These are phyloP conservation scores for Cheilosia pagana DNA, from an alignment of 2,888 invertebrate genomes.

Conservation along the genomic window DNA sequence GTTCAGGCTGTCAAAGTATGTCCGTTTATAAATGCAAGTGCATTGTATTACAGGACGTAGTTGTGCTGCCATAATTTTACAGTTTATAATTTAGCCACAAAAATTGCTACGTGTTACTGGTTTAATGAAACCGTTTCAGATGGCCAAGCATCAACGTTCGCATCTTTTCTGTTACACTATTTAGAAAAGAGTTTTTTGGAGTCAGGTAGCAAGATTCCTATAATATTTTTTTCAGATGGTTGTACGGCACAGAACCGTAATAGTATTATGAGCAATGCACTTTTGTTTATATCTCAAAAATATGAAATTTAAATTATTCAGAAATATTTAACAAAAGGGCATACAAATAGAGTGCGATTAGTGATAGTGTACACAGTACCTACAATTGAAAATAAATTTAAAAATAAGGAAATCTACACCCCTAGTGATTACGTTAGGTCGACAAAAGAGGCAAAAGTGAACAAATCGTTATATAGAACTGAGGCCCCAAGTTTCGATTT, in stretches of 20 bases:
- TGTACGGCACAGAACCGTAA: too few species aligned
- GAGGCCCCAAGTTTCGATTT: constrained; percentile 5
- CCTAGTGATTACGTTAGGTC: constrained; percentile 35
- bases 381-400: constrained; percentile 32
- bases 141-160: not conserved
- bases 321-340: constrained; percentile 25
- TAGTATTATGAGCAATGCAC: constrained; percentile 30
- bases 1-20: constrained; percentile 15
- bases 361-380: constrained; percentile 12
- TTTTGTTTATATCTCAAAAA: constrained; percentile 11
- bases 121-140: constrained; percentile 2
- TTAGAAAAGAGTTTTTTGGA: constrained; percentile 4
- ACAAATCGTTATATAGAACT: constrained; percentile 27
- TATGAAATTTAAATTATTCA: constrained; percentile 4
- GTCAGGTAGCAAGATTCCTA: constrained; percentile 7
- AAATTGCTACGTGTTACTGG: constrained; percentile 1
- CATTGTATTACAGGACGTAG: constrained; percentile 6
- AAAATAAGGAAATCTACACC: constrained; percentile 36
- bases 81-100: not conserved
- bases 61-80: constrained; percentile 14
- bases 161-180: not conserved
- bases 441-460: constrained; percentile 33
- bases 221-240: constrained; percentile 20
- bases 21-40: not conserved
- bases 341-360: constrained; percentile 21